Evolutionary conservation across 2,113 vertebrate genomes (phyloP).

Genomic region (Furnarius figulus): DNA sequence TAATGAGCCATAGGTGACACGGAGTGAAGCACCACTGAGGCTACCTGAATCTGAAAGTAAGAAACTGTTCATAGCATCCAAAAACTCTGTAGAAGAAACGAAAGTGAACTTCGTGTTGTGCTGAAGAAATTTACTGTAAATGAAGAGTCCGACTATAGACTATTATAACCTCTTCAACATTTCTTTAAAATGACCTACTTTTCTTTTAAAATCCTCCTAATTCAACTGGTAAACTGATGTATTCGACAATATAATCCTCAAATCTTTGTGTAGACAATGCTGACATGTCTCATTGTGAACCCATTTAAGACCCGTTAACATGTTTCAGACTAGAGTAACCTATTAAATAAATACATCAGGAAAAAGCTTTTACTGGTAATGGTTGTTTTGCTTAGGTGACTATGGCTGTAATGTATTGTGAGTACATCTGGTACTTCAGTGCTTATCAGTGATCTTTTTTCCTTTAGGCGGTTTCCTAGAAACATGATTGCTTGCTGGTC

Average conservation of each 20-base stretch:
- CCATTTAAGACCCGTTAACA: conserved; percentile 45
- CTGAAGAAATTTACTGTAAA: not conserved
- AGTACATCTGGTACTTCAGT: conserved; percentile 57
- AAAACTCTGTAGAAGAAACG: not conserved
- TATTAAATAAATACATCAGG: conserved; percentile 69
- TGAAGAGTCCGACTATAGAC: not conserved
- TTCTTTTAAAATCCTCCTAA: conserved; percentile 3
- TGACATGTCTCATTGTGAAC: conserved; percentile 47
- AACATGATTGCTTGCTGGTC: conserved; percentile 81
- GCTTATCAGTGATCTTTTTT: conserved; percentile 69
- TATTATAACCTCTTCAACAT: not conserved
- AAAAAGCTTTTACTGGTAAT: conserved; percentile 68
- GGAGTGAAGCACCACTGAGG: not conserved
- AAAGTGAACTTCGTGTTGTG: not conserved
- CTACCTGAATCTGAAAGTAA: not conserved
- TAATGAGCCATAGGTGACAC: not conserved
- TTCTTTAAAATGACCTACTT: conserved; percentile 27
- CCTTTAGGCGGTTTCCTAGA: conserved; percentile 85
- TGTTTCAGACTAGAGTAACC: conserved; percentile 50
- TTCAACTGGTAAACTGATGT: not conserved
- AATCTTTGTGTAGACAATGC: conserved; percentile 47
- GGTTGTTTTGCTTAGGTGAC: conserved; percentile 66
- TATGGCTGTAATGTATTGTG: conserved; percentile 68
- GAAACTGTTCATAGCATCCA: not conserved
- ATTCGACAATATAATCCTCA: conserved; percentile 13